Percentiles rank a stretch among this genome's conserved stretches.
Evolutionary conservation across 1,140 invertebrate genomes (phyloP).

Genomic region (Lasioglossum albipes): DNA sequence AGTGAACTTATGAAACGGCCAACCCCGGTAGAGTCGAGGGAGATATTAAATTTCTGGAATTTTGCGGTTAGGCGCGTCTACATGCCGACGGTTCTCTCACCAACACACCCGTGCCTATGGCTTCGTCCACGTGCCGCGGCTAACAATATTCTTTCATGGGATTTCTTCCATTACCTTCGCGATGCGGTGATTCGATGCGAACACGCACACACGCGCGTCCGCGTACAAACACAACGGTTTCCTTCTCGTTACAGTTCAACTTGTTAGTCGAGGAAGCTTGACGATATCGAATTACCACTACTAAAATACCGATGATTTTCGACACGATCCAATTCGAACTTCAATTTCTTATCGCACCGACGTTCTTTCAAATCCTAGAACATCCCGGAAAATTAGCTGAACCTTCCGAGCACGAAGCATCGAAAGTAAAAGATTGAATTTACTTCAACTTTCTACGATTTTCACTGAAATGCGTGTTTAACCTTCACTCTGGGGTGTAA

Average conservation of each 20-base stretch:
- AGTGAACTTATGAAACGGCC: slow-evolving; percentile 78
- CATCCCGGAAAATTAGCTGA: no score
- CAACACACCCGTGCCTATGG: slow-evolving; percentile 21
- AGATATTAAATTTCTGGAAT: slow-evolving; percentile 81
- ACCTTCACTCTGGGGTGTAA: no score
- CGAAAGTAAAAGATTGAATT: no score
- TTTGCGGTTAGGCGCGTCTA: slow-evolving; percentile 76
- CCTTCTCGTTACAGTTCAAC: not conserved
- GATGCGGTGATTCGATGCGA: slow-evolving; percentile 13
- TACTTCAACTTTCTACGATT: no score
- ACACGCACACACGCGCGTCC: not conserved
- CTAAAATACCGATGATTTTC: not conserved
- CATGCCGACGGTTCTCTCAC: slow-evolving; percentile 56
- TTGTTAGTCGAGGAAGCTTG: not conserved
- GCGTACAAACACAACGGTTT: not conserved
- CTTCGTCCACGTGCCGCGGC: slow-evolving; percentile 28
- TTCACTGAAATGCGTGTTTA: no score
- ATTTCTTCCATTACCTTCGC: slow-evolving; percentile 36
- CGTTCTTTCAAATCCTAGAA: no score
- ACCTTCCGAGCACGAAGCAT: no score
- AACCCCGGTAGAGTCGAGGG: slow-evolving; percentile 62
- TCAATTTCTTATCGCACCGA: no score
- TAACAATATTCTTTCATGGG: slow-evolving; percentile 38
- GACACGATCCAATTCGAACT: no score
- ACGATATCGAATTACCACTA: not conserved